A percentile compares a stretch with the other conserved stretches of the same genome.
Evolutionary conservation across 2,113 vertebrate species (phyloP).

Genomic region (Acanthochromis polyacanthus): DNA sequence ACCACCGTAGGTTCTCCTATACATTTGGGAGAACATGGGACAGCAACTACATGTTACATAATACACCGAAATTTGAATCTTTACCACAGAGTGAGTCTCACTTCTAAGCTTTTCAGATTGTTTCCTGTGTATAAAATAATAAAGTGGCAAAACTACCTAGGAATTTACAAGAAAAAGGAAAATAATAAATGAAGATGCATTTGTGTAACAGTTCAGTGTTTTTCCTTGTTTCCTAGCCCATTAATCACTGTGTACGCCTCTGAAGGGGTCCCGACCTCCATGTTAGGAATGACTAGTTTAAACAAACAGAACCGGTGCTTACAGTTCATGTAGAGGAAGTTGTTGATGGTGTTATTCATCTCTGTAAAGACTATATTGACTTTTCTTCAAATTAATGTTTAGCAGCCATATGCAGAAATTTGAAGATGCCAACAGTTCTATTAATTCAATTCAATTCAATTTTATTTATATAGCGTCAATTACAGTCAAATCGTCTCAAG

Average conservation of each 20-base stretch:
- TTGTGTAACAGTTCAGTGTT: slow-evolving; percentile 33
- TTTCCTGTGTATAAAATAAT: not conserved
- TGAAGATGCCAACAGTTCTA: not conserved
- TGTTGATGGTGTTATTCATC: not conserved
- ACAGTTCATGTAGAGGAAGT: not conserved
- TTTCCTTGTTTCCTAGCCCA: not conserved
- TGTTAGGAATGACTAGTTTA: not conserved
- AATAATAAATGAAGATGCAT: slow-evolving; percentile 26
- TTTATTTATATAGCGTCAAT: too few relatives aligned
- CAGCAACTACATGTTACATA: too few relatives aligned
- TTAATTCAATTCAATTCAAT: too few relatives aligned
- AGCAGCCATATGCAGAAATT: accelerated
- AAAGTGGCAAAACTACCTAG: not conserved
- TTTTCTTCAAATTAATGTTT: not conserved
- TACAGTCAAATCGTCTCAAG: too few relatives aligned
- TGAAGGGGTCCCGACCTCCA: not conserved
- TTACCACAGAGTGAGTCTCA: too few relatives aligned
- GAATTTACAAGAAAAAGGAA: not conserved
- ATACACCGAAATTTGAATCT: too few relatives aligned
- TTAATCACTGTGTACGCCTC: not conserved
- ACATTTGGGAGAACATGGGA: too few relatives aligned
- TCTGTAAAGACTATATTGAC: not conserved
- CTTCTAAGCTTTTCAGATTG: not conserved
- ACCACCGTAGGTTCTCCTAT: too few relatives aligned
- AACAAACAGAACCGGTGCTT: slow-evolving; percentile 5